A percentile compares a stretch with the other conserved stretches of the same genome.
Evolutionary conservation across 2,113 vertebrate genomes (phyloP).

Genomic region (Aegypius monachus): DNA sequence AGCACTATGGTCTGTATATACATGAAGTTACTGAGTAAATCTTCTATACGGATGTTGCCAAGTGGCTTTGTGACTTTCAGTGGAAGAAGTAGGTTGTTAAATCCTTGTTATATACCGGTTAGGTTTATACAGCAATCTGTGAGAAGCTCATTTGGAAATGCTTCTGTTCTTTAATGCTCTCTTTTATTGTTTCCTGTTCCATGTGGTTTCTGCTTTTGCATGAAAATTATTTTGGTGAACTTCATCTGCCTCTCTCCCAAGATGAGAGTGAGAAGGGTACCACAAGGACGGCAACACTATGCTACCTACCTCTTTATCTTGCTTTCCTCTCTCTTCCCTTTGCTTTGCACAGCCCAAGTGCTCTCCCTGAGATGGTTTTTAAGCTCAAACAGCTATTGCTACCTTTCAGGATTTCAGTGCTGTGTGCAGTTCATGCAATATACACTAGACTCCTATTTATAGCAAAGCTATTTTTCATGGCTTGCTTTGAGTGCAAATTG

Average conservation of each 20-base stretch:
- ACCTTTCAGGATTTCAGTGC: background rate
- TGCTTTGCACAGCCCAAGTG: background rate
- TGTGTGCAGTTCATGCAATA: background rate
- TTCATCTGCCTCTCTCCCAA: background rate
- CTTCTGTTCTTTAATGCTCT: background rate
- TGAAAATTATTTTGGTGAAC: background rate
- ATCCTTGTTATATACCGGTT: background rate
- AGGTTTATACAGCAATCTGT: background rate
- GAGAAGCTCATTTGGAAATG: background rate
- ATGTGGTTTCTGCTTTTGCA: background rate
- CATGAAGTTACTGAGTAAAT: background rate
- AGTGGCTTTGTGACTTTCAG: background rate
- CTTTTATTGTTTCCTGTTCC: background rate
- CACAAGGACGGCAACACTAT: background rate
- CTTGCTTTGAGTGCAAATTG: background rate
- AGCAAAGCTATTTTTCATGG: background rate
- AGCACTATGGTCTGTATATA: background rate
- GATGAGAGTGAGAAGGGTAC: background rate
- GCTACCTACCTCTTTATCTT: background rate
- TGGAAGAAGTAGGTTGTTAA: background rate
- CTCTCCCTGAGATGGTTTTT: background rate
- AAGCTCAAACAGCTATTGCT: background rate
- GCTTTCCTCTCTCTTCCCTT: background rate
- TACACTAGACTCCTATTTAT: background rate
- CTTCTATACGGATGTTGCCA: rapidly evolving